A percentile compares a stretch with the other conserved stretches of the same genome.
Evolutionary conservation across 2,113 vertebrate species (phyloP).

Genomic region (Tonatia bakeri): DNA sequence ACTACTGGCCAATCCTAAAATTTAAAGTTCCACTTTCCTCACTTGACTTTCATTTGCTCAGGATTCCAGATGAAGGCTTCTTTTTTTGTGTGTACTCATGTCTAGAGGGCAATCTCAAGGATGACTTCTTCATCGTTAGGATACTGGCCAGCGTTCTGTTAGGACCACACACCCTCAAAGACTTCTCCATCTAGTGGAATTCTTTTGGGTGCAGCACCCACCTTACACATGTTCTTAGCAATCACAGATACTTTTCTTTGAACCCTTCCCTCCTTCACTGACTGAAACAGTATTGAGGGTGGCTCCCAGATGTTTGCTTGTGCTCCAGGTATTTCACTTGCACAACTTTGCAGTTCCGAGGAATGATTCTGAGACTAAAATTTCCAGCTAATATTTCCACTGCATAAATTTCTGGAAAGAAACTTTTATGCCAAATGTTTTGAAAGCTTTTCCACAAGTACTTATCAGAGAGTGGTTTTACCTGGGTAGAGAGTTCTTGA

Average conservation of each 20-base stretch:
- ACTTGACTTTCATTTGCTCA: constrained; percentile 76
- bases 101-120: constrained; percentile 72
- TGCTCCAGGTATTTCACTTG: background rate
- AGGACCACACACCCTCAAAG: constrained; percentile 31
- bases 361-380: background rate
- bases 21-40: constrained; percentile 72
- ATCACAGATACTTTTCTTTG: constrained; percentile 27
- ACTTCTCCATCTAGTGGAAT: background rate
- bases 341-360: background rate
- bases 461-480: background rate
- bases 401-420: background rate
- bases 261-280: background rate
- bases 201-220: background rate
- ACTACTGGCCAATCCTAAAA: constrained; percentile 72
- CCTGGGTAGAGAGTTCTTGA: background rate
- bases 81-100: constrained; percentile 74
- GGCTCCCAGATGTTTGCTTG: background rate
- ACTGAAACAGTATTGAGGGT: background rate
- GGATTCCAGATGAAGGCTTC: constrained; percentile 73
- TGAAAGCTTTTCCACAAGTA: background rate
- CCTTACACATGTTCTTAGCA: background rate
- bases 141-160: constrained; percentile 55
- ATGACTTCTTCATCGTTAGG: constrained; percentile 77
- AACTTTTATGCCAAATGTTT: background rate
- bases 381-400: background rate